These are phyloP conservation scores for Microplitis manilae DNA, from an alignment of 2,888 invertebrate species.

Conservation along the genomic window DNA sequence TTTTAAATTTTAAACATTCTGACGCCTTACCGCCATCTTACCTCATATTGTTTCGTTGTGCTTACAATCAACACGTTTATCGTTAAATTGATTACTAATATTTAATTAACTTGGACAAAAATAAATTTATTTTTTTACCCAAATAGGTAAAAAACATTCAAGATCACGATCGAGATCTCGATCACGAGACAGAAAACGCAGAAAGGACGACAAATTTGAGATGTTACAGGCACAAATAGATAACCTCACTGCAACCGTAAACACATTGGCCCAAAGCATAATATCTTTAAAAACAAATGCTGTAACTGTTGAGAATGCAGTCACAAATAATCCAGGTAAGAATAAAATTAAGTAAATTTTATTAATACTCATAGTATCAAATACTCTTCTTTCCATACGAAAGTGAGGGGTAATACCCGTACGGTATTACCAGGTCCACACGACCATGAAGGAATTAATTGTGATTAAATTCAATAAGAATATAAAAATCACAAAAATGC, in stretches of 20 bases:
- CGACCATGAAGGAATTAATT: conserved; percentile 2
- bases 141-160: not conserved
- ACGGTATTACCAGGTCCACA: conserved; percentile 6
- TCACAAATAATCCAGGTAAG: not conserved
- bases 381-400: conserved; percentile 16
- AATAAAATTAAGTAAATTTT: conserved; percentile 7
- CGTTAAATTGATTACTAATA: not conserved
- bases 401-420: not conserved
- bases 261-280: not conserved
- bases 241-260: conserved; percentile 11
- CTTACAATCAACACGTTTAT: conserved; percentile 10
- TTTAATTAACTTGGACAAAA: not conserved
- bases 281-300: not conserved
- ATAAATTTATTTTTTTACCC: not conserved
- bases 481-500: conserved; percentile 8
- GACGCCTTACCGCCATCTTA: not conserved
- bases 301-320: not conserved
- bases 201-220: not conserved
- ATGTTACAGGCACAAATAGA: not conserved
- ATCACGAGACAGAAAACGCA: conserved; percentile 1
- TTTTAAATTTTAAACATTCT: not conserved
- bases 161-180: conserved; percentile 9
- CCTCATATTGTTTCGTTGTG: conserved; percentile 27
- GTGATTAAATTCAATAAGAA: not conserved
- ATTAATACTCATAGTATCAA: not conserved